These are phyloP conservation scores for Pogonus chalceus DNA, from an alignment of 1,140 invertebrate species.

Conservation along the genomic window DNA sequence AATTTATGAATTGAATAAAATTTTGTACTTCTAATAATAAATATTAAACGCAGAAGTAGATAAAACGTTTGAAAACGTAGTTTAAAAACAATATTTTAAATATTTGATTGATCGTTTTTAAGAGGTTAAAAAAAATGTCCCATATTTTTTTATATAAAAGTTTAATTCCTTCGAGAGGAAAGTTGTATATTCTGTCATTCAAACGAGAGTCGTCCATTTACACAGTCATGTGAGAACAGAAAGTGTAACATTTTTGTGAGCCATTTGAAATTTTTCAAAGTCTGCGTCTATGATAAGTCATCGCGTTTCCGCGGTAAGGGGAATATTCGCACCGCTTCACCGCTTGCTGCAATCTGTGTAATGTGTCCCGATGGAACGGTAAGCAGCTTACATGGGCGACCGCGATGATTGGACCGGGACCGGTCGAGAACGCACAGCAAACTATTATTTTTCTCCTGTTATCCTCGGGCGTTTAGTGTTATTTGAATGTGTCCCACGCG, in stretches of 20 bases:
- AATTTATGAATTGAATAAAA: too few species aligned
- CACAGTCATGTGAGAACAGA: neutral
- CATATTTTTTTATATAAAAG: too few species aligned
- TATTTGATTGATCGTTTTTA: too few species aligned
- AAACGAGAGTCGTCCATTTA: too few species aligned
- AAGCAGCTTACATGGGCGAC: constrained; percentile 18
- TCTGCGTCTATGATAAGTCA: constrained; percentile 17
- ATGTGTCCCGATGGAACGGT: constrained; percentile 18
- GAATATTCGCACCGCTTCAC: constrained; percentile 13
- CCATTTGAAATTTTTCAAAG: constrained; percentile 25
- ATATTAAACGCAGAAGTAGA: too few species aligned
- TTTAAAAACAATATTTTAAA: too few species aligned
- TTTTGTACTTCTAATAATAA: too few species aligned
- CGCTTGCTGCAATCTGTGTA: constrained; percentile 19
- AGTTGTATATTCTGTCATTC: too few species aligned
- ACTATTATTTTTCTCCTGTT: constrained; percentile 4
- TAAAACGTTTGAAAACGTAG: too few species aligned
- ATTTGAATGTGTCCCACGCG: neutral
- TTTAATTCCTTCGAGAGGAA: too few species aligned
- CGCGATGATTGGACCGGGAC: constrained; percentile 5
- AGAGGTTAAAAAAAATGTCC: too few species aligned
- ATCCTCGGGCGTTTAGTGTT: neutral
- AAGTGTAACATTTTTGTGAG: neutral
- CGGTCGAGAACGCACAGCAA: neutral
- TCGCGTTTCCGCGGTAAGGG: neutral